phyloP scores from a whole-genome alignment of 2,888 invertebrate species.

The Coelopa pilipes region DNA sequence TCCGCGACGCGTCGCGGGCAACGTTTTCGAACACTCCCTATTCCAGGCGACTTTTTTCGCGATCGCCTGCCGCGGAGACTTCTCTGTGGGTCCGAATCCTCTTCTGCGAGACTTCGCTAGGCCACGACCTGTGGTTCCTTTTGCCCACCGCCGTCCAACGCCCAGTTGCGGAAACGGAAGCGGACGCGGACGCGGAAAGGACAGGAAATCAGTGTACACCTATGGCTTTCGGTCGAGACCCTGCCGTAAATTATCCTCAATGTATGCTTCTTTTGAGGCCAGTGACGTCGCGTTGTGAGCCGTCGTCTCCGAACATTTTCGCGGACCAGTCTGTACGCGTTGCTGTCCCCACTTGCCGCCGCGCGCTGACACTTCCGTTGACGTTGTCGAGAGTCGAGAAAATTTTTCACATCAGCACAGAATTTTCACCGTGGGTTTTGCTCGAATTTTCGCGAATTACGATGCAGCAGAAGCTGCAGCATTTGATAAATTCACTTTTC shows the following conservation, averaged over 20 bases:
- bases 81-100: background rate
- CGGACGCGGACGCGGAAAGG: constrained; percentile 36
- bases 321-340: constrained; percentile 45
- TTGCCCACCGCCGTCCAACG: constrained; percentile 43
- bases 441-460: constrained; percentile 23
- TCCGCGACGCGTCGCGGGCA: constrained; percentile 45
- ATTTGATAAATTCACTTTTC: background rate
- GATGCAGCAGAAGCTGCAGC: background rate
- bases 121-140: background rate
- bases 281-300: background rate
- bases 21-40: constrained; percentile 33
- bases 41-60: constrained; percentile 17
- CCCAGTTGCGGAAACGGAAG: constrained; percentile 47
- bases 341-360: constrained; percentile 35
- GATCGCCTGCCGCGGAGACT: constrained; percentile 16
- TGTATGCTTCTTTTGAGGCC: background rate
- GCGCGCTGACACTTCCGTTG: constrained; percentile 33
- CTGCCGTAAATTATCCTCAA: background rate
- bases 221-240: background rate
- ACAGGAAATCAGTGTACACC: background rate
- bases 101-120: background rate
- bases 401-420: constrained; percentile 9
- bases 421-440: constrained; percentile 14
- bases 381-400: constrained; percentile 33
- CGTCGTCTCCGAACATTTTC: constrained; percentile 30